These are phyloP conservation scores for Philopedon plagiatum DNA, from an alignment of 2,888 invertebrate genomes.

Conservation along the genomic window DNA sequence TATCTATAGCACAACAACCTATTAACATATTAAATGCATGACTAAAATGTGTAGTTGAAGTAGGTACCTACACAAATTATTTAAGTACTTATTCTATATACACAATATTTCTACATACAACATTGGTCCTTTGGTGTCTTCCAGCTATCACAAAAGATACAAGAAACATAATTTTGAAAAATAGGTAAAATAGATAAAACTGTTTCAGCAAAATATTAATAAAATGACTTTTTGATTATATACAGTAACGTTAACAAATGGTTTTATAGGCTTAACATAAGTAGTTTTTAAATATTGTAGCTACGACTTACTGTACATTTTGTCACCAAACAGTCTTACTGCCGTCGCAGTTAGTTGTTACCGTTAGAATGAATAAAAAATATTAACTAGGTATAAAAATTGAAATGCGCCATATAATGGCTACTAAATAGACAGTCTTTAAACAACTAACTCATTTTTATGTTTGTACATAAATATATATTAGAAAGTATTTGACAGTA, in stretches of 20 bases:
- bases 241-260: neutral
- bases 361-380: neutral
- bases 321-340: neutral
- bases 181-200: neutral
- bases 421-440: constrained; percentile 26
- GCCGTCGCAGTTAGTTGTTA: neutral
- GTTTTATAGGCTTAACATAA: no score
- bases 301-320: no score
- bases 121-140: constrained; percentile 74
- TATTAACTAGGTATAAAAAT: neutral
- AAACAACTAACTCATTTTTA: constrained; percentile 6
- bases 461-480: constrained; percentile 22
- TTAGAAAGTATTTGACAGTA: constrained; percentile 25
- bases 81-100: neutral
- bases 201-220: no score
- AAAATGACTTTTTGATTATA: no score
- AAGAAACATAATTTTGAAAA: constrained; percentile 19
- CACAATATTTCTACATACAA: constrained; percentile 9
- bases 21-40: neutral
- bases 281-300: no score
- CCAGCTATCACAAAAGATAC: constrained; percentile 73
- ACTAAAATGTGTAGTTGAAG: neutral
- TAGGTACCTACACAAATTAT: neutral
- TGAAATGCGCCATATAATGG: constrained; percentile 38
- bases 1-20: neutral